Conservation (phyloP, 2,797 vertebrate species). For the Mormyrus hasselquistii region DNA sequence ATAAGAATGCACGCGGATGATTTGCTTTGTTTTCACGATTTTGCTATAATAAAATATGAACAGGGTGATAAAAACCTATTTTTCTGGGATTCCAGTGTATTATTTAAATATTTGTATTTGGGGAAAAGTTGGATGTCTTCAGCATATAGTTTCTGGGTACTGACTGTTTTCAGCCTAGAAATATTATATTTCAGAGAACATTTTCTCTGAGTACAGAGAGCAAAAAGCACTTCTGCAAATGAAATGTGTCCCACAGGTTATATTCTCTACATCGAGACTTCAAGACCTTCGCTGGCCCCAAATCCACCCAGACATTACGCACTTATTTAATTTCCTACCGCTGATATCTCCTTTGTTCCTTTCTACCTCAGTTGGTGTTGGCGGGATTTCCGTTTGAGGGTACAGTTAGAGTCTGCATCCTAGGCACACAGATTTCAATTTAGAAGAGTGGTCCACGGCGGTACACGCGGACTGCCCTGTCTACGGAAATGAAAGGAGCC, state of each 20-base stretch:
- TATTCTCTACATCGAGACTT: neutral
- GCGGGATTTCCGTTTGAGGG: neutral
- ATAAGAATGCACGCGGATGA: neutral
- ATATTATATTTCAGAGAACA: neutral
- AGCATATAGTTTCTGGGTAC: neutral
- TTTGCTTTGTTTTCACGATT: neutral
- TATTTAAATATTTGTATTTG: neutral
- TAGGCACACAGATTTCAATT: neutral
- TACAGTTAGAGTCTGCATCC: neutral
- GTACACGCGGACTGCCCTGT: too few species aligned
- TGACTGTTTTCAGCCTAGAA: neutral
- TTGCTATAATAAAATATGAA: neutral
- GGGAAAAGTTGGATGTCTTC: neutral
- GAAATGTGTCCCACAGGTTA: neutral
- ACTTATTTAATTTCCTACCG: constrained; percentile 13
- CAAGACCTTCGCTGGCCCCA: constrained; percentile 6
- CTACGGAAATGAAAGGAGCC: constrained; percentile 24
- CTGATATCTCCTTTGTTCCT: neutral
- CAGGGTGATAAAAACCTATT: neutral
- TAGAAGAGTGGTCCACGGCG: neutral
- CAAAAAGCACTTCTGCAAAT: neutral
- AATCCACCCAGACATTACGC: neutral
- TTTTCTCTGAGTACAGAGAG: neutral
- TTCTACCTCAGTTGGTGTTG: neutral
- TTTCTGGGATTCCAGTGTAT: neutral